A percentile compares a stretch with the other conserved stretches of the same genome.
Evolutionary conservation across 2,888 invertebrate species (phyloP).

Genomic region (Drosophila engyochracea): DNA sequence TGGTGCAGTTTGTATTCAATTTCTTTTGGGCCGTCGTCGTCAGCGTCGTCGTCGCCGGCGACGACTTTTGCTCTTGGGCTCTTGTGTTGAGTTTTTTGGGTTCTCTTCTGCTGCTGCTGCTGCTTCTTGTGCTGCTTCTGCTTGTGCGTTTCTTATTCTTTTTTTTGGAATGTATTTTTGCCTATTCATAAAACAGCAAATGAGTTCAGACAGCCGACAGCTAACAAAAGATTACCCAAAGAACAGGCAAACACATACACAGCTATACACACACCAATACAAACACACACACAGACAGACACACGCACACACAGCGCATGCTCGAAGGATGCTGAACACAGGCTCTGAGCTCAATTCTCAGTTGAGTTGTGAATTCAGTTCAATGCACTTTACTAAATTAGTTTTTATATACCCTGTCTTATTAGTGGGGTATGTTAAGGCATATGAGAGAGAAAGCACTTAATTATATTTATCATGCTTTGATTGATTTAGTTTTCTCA

Average conservation of each 20-base stretch:
- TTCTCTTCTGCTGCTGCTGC: slow-evolving; percentile 34
- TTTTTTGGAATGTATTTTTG: slow-evolving; percentile 64
- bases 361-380: slow-evolving; percentile 53
- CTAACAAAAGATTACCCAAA: slow-evolving; percentile 62
- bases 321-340: slow-evolving; percentile 53
- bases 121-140: slow-evolving; percentile 26
- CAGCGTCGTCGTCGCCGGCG: slow-evolving; percentile 61
- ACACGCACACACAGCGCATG: slow-evolving; percentile 6
- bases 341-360: slow-evolving; percentile 33
- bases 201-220: slow-evolving; percentile 65
- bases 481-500: neutral
- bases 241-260: slow-evolving; percentile 26
- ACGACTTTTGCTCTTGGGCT: slow-evolving; percentile 73
- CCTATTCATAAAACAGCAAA: slow-evolving; percentile 80
- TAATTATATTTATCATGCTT: neutral
- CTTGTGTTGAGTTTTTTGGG: slow-evolving; percentile 47
- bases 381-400: slow-evolving; percentile 73
- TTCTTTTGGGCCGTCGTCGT: slow-evolving; percentile 66
- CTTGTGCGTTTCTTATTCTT: slow-evolving; percentile 44
- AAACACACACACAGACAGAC: neutral
- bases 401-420: slow-evolving; percentile 59
- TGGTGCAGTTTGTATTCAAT: slow-evolving; percentile 81
- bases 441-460: neutral
- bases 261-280: neutral
- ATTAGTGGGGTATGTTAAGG: neutral